phyloP scores from a whole-genome alignment of 92 coral and sea anemone species.

The Zoanthus solanderi region DNA sequence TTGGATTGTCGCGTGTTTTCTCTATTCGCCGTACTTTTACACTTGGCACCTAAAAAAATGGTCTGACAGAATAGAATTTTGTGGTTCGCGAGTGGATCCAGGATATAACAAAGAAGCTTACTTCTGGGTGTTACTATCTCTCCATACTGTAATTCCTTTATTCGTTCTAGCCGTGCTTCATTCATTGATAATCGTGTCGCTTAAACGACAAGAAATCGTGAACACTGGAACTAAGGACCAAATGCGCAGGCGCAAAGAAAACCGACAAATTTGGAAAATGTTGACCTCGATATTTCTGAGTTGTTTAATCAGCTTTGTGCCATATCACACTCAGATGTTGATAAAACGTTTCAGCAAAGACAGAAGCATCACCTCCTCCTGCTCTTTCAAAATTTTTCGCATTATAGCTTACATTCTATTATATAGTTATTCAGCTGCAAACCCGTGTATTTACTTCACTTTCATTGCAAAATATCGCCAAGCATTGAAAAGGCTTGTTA shows the following conservation, averaged over 20 bases:
- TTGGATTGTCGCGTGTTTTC: not conserved
- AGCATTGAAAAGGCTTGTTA: constrained; percentile 5
- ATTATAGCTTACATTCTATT: not conserved
- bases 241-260: constrained; percentile 20
- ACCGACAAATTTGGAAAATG: constrained; percentile 33
- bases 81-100: not conserved
- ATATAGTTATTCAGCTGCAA: constrained; percentile 8
- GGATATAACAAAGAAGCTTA: not conserved
- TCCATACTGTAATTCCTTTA: not conserved
- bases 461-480: constrained; percentile 21
- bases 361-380: not conserved
- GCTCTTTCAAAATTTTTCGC: constrained; percentile 15
- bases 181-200: not conserved
- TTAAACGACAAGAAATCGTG: constrained; percentile 12
- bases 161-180: not conserved
- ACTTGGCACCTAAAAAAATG: not conserved
- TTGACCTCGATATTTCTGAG: constrained; percentile 2
- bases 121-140: not conserved
- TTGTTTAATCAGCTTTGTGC: constrained; percentile 15
- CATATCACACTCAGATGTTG: not conserved
- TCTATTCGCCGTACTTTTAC: not conserved
- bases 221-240: not conserved
- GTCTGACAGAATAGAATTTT: not conserved
- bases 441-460: constrained; percentile 23
- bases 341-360: not conserved